These are phyloP conservation scores for Andrena fulva DNA, from an alignment of 2,888 invertebrate genomes.

Conservation along the genomic window DNA sequence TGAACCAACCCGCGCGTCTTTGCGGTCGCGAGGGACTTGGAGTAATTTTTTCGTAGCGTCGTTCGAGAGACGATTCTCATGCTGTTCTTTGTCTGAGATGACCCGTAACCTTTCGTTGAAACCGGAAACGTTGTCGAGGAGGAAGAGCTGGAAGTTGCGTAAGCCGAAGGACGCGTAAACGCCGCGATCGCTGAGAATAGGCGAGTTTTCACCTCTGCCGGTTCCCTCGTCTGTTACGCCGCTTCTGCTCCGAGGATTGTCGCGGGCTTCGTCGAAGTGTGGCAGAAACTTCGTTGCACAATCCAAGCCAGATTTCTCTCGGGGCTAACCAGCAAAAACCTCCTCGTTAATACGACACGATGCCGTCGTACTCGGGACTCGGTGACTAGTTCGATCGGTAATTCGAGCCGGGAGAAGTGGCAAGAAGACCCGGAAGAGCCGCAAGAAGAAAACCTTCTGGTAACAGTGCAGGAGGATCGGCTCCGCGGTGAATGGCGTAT, in stretches of 20 bases:
- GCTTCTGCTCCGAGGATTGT: slow-evolving; percentile 2
- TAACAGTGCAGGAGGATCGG: slow-evolving; percentile 61
- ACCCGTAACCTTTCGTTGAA: slow-evolving; percentile 28
- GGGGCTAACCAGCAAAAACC: slow-evolving; percentile 37
- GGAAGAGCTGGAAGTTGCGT: slow-evolving; percentile 25
- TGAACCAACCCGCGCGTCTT: background rate
- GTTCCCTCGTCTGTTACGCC: background rate
- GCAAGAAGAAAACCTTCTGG: slow-evolving; percentile 61
- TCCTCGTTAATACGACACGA: slow-evolving; percentile 56
- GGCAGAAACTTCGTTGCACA: slow-evolving; percentile 45
- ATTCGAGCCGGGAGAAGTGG: slow-evolving; percentile 58
- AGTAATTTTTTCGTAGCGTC: background rate
- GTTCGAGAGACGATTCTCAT: slow-evolving; percentile 23
- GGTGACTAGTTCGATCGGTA: slow-evolving; percentile 65
- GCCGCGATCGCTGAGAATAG: background rate
- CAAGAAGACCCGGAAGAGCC: slow-evolving; percentile 70
- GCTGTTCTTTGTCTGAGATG: slow-evolving; percentile 29
- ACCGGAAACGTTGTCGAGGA: slow-evolving; percentile 20
- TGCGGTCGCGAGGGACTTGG: background rate
- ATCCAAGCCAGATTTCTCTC: slow-evolving; percentile 54
- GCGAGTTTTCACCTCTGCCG: background rate
- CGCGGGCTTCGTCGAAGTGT: background rate
- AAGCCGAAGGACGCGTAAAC: background rate
- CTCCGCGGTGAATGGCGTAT: slow-evolving; percentile 60
- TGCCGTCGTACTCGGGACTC: slow-evolving; percentile 43